phyloP scores from a whole-genome alignment of 2,113 vertebrate genomes.

The Artemisiospiza belli region DNA sequence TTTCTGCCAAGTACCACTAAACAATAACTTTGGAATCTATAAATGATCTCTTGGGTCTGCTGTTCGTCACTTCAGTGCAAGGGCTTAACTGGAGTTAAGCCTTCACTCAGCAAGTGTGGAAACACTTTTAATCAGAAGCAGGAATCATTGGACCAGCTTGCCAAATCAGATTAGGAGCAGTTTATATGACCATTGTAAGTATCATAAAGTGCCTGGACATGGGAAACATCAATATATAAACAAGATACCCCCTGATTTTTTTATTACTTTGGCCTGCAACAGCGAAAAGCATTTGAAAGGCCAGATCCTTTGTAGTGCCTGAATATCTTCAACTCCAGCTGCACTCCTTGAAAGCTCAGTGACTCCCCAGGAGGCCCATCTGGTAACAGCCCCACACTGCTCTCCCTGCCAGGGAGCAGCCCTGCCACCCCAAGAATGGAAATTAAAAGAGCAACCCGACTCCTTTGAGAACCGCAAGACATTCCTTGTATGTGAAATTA shows the following conservation, averaged over 20 bases:
- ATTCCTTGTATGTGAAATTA: slow-evolving; percentile 21
- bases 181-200: background rate
- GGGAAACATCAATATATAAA: background rate
- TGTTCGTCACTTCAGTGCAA: background rate
- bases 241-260: background rate
- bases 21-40: background rate
- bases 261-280: background rate
- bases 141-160: background rate
- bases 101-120: background rate
- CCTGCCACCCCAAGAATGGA: background rate
- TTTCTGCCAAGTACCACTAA: background rate
- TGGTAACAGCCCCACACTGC: background rate
- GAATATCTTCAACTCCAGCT: background rate
- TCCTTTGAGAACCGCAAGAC: background rate
- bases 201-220: background rate
- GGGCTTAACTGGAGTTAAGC: background rate
- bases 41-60: background rate
- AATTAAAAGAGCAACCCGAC: slow-evolving; percentile 38
- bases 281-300: background rate
- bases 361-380: background rate
- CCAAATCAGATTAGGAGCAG: slow-evolving; percentile 24
- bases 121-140: slow-evolving; percentile 12
- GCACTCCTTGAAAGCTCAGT: background rate
- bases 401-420: background rate
- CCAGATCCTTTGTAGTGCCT: background rate